Conservation (phyloP, 2,113 vertebrate genomes). For the Ivindomyrus marchei region DNA sequence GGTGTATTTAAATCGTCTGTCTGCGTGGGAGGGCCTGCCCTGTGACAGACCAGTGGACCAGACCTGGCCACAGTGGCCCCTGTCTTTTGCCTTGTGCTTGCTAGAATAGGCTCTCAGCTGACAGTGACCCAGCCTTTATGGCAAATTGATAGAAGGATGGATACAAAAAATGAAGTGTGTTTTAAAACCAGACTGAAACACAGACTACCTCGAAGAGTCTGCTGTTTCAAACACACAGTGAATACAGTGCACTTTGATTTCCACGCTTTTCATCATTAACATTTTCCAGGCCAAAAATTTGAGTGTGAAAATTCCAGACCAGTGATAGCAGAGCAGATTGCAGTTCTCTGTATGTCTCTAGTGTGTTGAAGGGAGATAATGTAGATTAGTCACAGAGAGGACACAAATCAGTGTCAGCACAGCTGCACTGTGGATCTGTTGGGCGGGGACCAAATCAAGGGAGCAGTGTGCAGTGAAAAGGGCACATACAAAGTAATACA, state of each 20-base stretch:
- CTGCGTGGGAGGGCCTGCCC: neutral
- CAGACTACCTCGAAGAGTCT: neutral
- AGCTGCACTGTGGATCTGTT: neutral
- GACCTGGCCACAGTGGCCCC: neutral
- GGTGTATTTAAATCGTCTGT: neutral
- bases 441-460: neutral
- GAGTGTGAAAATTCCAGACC: neutral
- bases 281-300: neutral
- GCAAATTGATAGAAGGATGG: neutral
- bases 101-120: neutral
- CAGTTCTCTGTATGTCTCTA: neutral
- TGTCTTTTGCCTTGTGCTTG: neutral
- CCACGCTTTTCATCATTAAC: neutral
- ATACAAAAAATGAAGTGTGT: neutral
- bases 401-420: neutral
- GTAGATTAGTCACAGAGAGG: slow-evolving; percentile 13
- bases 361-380: slow-evolving; percentile 6
- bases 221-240: neutral
- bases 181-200: neutral
- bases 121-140: neutral
- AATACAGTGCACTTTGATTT: neutral
- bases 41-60: neutral
- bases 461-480: neutral
- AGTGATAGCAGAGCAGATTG: neutral
- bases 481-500: neutral